These are phyloP conservation scores for Eupithecia vulgata DNA, from an alignment of 2,888 invertebrate species.

Conservation along the genomic window DNA sequence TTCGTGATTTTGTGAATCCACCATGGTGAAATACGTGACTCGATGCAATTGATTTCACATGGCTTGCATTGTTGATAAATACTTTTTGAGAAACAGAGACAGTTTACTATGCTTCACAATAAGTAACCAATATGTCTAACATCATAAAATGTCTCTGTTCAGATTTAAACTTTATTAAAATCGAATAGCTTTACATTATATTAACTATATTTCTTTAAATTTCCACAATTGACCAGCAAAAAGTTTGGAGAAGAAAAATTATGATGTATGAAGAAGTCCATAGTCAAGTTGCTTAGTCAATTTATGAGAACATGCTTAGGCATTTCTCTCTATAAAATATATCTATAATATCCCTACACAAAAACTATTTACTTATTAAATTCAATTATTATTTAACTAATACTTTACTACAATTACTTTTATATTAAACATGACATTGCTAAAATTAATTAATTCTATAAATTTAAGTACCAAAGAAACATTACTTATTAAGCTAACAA, in stretches of 20 bases:
- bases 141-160: neutral
- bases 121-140: neutral
- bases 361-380: too few relatives aligned
- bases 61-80: neutral
- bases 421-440: too few relatives aligned
- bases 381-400: too few relatives aligned
- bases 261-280: neutral
- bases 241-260: neutral
- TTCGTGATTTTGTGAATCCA: neutral
- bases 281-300: neutral
- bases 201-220: too few relatives aligned
- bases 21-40: neutral
- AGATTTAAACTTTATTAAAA: neutral
- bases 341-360: too few relatives aligned
- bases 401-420: too few relatives aligned
- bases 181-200: neutral
- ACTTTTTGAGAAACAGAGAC: neutral
- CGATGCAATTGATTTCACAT: neutral
- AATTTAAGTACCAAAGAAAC: too few relatives aligned
- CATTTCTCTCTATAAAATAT: neutral
- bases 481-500: too few relatives aligned
- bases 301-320: neutral
- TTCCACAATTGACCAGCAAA: neutral
- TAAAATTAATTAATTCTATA: too few relatives aligned
- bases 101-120: too few relatives aligned